Evolutionary conservation across 2,797 vertebrate genomes (phyloP).

Genomic region (Sylvilagus floridanus): DNA sequence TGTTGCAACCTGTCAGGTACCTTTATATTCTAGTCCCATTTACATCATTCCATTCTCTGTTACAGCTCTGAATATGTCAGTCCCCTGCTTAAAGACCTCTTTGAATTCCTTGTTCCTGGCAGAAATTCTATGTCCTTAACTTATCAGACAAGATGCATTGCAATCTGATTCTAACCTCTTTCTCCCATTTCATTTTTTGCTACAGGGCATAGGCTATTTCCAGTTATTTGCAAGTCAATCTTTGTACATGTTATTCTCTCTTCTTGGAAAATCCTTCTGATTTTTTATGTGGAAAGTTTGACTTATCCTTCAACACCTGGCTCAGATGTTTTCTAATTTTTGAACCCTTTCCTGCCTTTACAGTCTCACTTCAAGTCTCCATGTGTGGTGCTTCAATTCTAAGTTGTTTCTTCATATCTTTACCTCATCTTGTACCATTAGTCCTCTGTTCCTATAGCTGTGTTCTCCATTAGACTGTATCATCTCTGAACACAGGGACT

Average conservation of each 20-base stretch:
- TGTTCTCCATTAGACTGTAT: constrained; percentile 27
- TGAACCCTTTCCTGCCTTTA: neutral
- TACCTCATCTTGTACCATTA: neutral
- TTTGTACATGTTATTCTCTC: constrained; percentile 9
- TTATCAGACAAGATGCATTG: neutral
- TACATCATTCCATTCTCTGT: neutral
- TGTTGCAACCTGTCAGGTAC: neutral
- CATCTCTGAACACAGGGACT: neutral
- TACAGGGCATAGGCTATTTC: neutral
- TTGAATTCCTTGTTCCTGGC: neutral
- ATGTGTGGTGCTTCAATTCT: neutral
- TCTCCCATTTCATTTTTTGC: constrained; percentile 12
- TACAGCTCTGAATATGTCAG: neutral
- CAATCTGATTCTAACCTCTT: neutral
- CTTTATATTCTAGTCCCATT: neutral
- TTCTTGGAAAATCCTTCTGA: neutral
- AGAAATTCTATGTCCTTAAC: neutral
- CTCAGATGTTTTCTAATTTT: constrained; percentile 7
- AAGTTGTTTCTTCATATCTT: constrained; percentile 16
- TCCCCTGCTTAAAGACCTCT: neutral
- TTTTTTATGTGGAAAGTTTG: constrained; percentile 33
- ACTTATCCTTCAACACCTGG: neutral
- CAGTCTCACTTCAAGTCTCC: neutral
- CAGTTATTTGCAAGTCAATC: neutral
- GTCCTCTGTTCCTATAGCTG: neutral